These are phyloP conservation scores for Leptopilina drosophilae DNA, from an alignment of 2,888 invertebrate genomes.

Conservation along the genomic window DNA sequence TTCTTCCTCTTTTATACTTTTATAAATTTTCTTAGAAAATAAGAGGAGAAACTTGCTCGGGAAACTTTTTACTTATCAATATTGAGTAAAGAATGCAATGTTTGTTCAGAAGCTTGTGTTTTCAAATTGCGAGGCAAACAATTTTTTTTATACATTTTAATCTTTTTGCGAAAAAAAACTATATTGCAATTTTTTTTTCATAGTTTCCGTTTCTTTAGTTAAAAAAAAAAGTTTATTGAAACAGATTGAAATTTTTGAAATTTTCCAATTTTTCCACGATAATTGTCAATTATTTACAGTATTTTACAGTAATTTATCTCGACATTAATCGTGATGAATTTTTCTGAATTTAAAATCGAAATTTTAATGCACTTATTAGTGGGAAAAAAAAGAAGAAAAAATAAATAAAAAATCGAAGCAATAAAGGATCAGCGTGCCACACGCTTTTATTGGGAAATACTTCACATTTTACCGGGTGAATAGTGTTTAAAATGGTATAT, in stretches of 20 bases:
- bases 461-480: constrained; percentile 16
- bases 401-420: background rate
- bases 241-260: too few species aligned
- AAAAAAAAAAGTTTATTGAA: too few species aligned
- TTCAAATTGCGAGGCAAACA: background rate
- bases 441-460: constrained; percentile 21
- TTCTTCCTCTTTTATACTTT: background rate
- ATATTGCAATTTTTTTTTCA: too few species aligned
- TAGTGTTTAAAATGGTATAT: constrained; percentile 15
- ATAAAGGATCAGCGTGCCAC: constrained; percentile 22
- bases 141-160: background rate
- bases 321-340: background rate
- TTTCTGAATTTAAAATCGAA: constrained; percentile 23
- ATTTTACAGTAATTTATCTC: background rate
- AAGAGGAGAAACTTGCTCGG: background rate
- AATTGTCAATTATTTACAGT: too few species aligned
- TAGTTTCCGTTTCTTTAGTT: too few species aligned
- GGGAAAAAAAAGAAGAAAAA: background rate
- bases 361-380: constrained; percentile 42
- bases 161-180: too few species aligned
- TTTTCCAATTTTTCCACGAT: too few species aligned
- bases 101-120: constrained; percentile 5
- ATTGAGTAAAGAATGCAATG: constrained; percentile 11
- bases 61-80: constrained; percentile 8
- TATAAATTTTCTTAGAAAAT: background rate